Evolutionary conservation across 2,113 vertebrate species (phyloP).

Genomic region (Hipposideros armiger): DNA sequence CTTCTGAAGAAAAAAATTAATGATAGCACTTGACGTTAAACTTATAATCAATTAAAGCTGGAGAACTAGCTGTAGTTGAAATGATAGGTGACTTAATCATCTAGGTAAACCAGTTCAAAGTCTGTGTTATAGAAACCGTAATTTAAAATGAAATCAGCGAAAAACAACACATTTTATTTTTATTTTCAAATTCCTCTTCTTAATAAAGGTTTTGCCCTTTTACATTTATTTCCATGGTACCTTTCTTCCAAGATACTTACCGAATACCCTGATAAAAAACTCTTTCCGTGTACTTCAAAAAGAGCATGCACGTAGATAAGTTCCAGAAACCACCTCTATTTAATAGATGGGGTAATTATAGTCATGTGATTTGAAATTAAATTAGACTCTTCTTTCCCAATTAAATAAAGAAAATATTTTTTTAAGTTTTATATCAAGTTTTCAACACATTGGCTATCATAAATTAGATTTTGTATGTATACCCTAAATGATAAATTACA

Average conservation of each 20-base stretch:
- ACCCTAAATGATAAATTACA: neutral
- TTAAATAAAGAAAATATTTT: neutral
- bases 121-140: neutral
- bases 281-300: neutral
- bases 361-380: neutral
- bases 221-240: neutral
- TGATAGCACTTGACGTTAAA: conserved; percentile 1
- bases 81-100: neutral
- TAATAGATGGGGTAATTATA: neutral
- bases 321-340: neutral
- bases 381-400: neutral
- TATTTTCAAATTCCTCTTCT: neutral
- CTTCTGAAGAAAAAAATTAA: neutral
- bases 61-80: neutral
- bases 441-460: neutral
- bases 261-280: neutral
- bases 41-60: neutral
- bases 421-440: neutral
- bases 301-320: neutral
- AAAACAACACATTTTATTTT: neutral
- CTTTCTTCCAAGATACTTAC: neutral
- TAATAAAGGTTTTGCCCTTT: neutral
- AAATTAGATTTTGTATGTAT: neutral
- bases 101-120: neutral
- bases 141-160: neutral